These are phyloP conservation scores for Orthonyx spaldingii DNA, from an alignment of 2,113 vertebrate species.

Conservation along the genomic window DNA sequence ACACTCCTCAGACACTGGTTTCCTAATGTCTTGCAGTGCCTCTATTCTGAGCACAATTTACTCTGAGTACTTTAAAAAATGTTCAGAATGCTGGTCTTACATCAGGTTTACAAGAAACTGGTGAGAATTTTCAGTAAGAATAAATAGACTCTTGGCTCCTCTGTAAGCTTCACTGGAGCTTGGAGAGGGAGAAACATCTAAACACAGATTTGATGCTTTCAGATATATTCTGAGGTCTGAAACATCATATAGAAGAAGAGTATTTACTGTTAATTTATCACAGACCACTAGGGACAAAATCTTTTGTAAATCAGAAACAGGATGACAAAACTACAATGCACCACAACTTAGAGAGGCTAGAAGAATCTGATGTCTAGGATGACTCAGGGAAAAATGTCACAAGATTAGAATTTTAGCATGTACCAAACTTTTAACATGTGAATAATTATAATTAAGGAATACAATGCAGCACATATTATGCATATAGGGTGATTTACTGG, in stretches of 20 bases:
- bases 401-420: neutral
- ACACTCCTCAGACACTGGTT: fast-evolving
- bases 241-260: neutral
- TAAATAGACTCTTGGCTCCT: neutral
- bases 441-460: neutral
- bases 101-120: neutral
- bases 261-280: neutral
- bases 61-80: neutral
- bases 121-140: neutral
- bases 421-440: neutral
- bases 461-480: neutral
- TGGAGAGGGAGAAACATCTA: neutral
- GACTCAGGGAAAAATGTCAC: neutral
- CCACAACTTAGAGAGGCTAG: neutral
- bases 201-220: neutral
- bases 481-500: neutral
- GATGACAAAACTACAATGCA: neutral
- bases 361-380: neutral
- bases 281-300: neutral
- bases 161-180: neutral
- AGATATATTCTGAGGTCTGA: neutral
- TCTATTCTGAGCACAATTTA: neutral
- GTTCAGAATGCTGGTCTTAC: neutral
- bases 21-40: neutral
- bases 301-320: neutral